Base-by-base conservation (phyloP, 2,888 invertebrate species). In the Eremobia ochroleuca region DNA sequence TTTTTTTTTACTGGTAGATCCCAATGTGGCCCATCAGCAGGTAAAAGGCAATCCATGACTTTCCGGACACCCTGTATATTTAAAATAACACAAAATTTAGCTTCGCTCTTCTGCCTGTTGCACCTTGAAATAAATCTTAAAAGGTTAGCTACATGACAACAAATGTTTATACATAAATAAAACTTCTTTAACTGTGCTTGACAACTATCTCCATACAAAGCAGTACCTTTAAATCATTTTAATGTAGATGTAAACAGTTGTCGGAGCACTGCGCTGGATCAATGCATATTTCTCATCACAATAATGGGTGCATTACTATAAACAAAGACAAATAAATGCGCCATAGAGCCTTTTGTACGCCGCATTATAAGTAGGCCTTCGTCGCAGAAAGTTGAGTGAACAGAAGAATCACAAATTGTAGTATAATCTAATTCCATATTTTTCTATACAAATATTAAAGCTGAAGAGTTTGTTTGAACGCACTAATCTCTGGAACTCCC, bases 281-380 rank as follows among this genome's bases (percentile, higher is more conserved):
- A 79, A 83, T 87, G 86, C 77, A 79, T 86, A 88, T 81, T 85
- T 85, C 87, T 92, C 92, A 92, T 92, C 86, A 90, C 49, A 80
- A 90, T 92, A 92, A 92, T 92, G 92, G 90, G 8, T 79, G 87
- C 87, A 87, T 90, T 91, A 91, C 80, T 87, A 89, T 86, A 90
- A 90, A 91, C 89, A 90, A 91, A 88, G 85, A 87, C 87, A 87
- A 89, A 87, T 82, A 82, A 82, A 72, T 85, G 86, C 78, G 52
- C 68, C 72, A 80, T 70, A 66, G 83, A 79, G 85, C 82, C 87
- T 88, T 87, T 88, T 90, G 88, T 89, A 66, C 43, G 76, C 58
- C 28, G 73, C 73, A 75, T 82, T 83, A 75, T 62, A 79, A 80
- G 79, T 77, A 78, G 77, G 81, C 61, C 59, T 73, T 25, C 13